Conservation (phyloP, 2,797 vertebrate genomes). For the Schizopygopsis malacanthus region DNA sequence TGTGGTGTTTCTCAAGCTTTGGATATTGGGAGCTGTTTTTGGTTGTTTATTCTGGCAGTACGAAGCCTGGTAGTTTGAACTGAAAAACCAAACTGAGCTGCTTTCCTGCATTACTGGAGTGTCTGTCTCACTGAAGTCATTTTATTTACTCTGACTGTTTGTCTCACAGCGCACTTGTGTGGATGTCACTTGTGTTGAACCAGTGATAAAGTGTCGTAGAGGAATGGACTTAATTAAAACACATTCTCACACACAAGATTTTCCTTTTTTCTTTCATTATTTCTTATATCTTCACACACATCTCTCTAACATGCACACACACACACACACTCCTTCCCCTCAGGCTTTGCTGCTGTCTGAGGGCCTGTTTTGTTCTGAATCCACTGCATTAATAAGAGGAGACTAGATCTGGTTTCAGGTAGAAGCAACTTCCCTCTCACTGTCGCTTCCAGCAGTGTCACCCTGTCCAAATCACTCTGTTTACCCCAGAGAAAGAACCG, state of each 20-base stretch:
- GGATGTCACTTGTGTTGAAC: not conserved
- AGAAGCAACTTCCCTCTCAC: constrained; percentile 4
- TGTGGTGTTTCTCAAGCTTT: constrained; percentile 7
- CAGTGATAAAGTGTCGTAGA: not conserved
- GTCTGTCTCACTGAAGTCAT: not conserved
- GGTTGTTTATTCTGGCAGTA: constrained; percentile 43
- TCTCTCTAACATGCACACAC: not conserved
- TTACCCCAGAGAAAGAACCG: constrained; percentile 15
- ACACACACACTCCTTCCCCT: constrained; percentile 3
- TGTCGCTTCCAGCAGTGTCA: constrained; percentile 28
- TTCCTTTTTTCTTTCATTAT: not conserved
- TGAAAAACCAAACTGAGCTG: constrained; percentile 10
- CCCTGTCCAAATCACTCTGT: constrained; percentile 40
- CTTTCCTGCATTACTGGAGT: constrained; percentile 20
- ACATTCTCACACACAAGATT: not conserved
- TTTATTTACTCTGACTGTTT: constrained; percentile 27
- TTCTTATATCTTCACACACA: constrained; percentile 13
- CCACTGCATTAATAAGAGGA: constrained; percentile 43
- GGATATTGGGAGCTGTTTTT: constrained; percentile 14
- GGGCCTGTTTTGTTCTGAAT: constrained; percentile 36
- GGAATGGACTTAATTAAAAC: constrained; percentile 17
- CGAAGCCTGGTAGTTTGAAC: constrained; percentile 1
- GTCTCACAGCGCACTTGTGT: not conserved
- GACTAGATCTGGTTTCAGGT: constrained; percentile 38
- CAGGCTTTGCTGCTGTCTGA: constrained; percentile 20